These are phyloP conservation scores for Agelastica alni DNA, from an alignment of 2,888 invertebrate genomes.

Conservation along the genomic window DNA sequence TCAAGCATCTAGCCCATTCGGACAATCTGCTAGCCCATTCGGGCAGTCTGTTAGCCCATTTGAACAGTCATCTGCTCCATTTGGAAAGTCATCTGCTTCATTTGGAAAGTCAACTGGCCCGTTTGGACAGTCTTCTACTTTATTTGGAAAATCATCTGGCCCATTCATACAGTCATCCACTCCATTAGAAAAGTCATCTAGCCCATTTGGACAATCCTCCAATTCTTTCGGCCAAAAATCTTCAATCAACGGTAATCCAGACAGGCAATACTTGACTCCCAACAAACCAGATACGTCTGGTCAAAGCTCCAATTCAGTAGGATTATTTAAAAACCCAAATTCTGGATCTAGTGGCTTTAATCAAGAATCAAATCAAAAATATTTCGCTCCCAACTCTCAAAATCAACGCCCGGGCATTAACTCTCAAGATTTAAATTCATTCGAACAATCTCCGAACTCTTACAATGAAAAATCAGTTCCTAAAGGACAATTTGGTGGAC, in stretches of 20 bases:
- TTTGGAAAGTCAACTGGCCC: neutral
- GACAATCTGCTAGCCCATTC: constrained; percentile 5
- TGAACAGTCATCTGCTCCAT: constrained; percentile 1
- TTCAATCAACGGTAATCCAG: neutral
- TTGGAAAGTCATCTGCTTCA: neutral
- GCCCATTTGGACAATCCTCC: neutral
- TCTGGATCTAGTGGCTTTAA: neutral
- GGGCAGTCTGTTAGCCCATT: neutral
- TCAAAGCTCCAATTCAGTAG: constrained; percentile 8
- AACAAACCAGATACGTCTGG: constrained; percentile 5
- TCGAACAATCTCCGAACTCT: neutral
- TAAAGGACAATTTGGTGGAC: neutral
- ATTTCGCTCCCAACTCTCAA: neutral
- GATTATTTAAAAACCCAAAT: neutral
- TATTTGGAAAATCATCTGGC: neutral
- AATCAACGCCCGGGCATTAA: neutral
- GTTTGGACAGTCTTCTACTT: neutral
- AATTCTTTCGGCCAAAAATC: neutral
- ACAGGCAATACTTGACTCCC: constrained; percentile 12
- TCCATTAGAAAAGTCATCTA: neutral
- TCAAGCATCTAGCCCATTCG: constrained; percentile 2
- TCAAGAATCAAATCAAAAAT: neutral
- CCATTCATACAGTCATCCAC: neutral
- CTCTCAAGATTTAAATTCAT: neutral
- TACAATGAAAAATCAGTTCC: neutral